Conservation (phyloP, 1,140 invertebrate species). For the Augochlora pura region DNA sequence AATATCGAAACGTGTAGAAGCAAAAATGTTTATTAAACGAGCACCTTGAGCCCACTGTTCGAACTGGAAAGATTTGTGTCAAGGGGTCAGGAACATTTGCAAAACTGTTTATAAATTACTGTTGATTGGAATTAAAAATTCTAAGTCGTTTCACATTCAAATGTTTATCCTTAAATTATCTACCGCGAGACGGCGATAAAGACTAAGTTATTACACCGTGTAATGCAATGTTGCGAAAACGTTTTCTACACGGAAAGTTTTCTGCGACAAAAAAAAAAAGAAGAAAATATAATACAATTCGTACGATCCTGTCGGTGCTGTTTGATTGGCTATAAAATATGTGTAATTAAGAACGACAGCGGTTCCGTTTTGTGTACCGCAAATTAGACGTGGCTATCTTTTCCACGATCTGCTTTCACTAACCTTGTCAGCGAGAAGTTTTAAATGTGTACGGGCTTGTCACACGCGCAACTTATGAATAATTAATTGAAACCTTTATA, state of each 20-base stretch:
- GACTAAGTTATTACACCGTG: too few relatives aligned
- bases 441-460: neutral
- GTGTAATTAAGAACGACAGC: neutral
- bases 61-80: neutral
- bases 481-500: neutral
- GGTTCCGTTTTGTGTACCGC: neutral
- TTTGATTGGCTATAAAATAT: neutral
- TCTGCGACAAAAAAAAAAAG: neutral
- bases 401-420: constrained; percentile 17
- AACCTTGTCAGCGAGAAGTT: neutral
- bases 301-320: too few relatives aligned
- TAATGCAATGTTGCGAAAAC: too few relatives aligned
- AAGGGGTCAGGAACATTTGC: neutral
- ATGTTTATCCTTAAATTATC: neutral
- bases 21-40: neutral
- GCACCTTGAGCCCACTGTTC: neutral
- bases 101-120: too few relatives aligned
- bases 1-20: too few relatives aligned
- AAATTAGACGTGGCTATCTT: neutral
- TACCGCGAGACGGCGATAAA: too few relatives aligned
- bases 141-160: neutral
- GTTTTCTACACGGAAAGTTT: too few relatives aligned
- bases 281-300: too few relatives aligned
- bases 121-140: neutral
- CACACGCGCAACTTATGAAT: constrained; percentile 4